Evolutionary conservation across 2,888 invertebrate species (phyloP).

Genomic region (Mythimna loreyi): DNA sequence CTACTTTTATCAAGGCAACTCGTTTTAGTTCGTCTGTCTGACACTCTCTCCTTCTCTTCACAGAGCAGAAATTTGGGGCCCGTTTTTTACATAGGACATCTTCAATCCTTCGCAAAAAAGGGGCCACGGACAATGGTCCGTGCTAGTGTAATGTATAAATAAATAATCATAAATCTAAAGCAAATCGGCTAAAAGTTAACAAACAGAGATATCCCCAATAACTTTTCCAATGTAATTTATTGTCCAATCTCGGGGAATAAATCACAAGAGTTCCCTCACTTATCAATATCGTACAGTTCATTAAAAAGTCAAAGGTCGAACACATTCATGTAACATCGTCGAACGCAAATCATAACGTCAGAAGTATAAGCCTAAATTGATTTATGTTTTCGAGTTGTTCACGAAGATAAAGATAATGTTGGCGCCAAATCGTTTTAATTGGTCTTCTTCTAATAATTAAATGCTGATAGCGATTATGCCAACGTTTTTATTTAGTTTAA

Average conservation of each 20-base stretch:
- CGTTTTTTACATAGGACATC: too few species aligned
- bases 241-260: constrained; percentile 29
- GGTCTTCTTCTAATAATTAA: background rate
- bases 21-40: too few species aligned
- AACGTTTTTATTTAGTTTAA: background rate
- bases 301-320: constrained; percentile 41
- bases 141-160: too few species aligned
- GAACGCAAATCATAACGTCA: constrained; percentile 15
- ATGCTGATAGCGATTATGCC: background rate
- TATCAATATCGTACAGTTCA: constrained; percentile 40
- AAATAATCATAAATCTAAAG: too few species aligned
- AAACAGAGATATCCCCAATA: constrained; percentile 11
- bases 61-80: too few species aligned
- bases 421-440: constrained; percentile 18
- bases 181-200: background rate
- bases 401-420: constrained; percentile 19
- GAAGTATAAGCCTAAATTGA: constrained; percentile 4
- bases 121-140: too few species aligned
- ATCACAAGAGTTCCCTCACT: constrained; percentile 8
- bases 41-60: too few species aligned
- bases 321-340: constrained; percentile 7
- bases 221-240: constrained; percentile 42
- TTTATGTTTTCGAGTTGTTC: constrained; percentile 22
- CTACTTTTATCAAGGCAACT: too few species aligned
- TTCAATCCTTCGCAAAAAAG: too few species aligned